phyloP scores from a whole-genome alignment of 2,797 vertebrate species.

The Chloroceryle amazona region DNA sequence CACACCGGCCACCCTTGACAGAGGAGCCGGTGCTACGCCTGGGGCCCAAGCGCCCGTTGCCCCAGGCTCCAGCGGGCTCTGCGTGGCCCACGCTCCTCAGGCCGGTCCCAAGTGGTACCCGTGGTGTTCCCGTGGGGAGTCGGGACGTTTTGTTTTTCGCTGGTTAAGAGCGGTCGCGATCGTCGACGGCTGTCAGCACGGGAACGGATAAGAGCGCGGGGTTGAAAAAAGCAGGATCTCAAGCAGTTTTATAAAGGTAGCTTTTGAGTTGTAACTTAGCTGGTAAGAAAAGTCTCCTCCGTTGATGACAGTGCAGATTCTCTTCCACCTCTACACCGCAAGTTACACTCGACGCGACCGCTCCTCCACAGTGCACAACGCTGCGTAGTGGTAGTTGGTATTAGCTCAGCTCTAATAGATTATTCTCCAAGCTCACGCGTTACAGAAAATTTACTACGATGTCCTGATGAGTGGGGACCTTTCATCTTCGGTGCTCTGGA shows the following conservation, averaged over 20 bases:
- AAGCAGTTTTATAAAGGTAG: not conserved
- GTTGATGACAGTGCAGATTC: not conserved
- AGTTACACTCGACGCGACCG: not conserved
- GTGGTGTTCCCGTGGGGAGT: not conserved
- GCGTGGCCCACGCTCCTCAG: not conserved
- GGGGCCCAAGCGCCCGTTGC: not conserved
- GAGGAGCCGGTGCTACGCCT: not conserved
- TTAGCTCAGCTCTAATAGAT: conserved; percentile 35
- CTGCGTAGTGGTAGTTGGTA: not conserved
- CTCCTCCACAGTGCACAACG: not conserved
- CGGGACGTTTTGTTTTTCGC: not conserved
- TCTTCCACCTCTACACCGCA: not conserved
- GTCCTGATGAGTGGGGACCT: conserved; percentile 81
- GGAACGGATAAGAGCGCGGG: not conserved
- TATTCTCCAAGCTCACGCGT: conserved; percentile 26
- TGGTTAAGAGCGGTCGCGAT: not conserved
- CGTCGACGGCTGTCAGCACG: not conserved
- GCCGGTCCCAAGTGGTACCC: not conserved
- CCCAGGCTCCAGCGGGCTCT: not conserved
- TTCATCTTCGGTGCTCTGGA: conserved; percentile 81
- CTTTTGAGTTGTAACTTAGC: not conserved
- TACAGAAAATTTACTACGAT: conserved; percentile 49
- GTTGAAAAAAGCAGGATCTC: conserved; percentile 24
- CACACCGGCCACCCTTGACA: not conserved
- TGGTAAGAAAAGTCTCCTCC: not conserved